phyloP scores from a whole-genome alignment of 1,140 invertebrate genomes.

The Camponotus vicinus region DNA sequence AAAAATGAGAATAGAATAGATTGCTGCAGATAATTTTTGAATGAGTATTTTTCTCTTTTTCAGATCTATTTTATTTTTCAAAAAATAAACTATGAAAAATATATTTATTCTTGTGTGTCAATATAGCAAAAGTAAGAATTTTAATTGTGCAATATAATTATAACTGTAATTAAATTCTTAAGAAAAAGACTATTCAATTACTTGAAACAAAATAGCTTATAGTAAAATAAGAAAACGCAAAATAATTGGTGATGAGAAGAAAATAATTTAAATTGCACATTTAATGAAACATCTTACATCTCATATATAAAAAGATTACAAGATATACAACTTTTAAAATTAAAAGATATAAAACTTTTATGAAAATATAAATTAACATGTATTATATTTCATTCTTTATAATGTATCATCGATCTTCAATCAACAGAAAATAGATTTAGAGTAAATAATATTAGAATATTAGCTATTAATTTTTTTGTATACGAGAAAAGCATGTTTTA shows the following conservation, averaged over 20 bases:
- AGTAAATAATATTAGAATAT: neutral
- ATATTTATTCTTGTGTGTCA: neutral
- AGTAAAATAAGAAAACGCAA: neutral
- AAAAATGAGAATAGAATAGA: neutral
- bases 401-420: neutral
- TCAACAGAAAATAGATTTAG: neutral
- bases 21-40: neutral
- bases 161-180: neutral
- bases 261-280: slow-evolving; percentile 43
- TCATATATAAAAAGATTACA: neutral
- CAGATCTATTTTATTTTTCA: neutral
- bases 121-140: neutral
- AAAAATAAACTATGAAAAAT: neutral
- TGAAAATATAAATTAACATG: slow-evolving; percentile 35
- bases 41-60: neutral
- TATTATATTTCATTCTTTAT: slow-evolving; percentile 3
- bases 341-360: neutral
- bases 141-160: neutral
- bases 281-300: slow-evolving; percentile 25
- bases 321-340: neutral
- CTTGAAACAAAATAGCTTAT: neutral
- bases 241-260: neutral
- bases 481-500: slow-evolving; percentile 47
- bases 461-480: neutral
- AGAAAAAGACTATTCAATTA: neutral